Conservation (phyloP, 1,140 invertebrate species). For the Ceratitis capitata region DNA sequence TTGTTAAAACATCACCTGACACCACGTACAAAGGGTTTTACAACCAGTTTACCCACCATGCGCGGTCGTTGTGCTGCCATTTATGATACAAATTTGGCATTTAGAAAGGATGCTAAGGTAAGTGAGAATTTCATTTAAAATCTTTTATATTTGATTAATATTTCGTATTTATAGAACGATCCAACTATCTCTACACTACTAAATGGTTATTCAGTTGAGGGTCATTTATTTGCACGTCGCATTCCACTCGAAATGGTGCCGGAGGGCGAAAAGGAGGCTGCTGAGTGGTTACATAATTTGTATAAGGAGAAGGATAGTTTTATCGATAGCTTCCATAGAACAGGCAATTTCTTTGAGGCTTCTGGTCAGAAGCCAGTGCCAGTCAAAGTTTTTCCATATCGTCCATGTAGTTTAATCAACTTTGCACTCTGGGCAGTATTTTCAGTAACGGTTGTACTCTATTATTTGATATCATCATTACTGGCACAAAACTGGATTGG, state of each 20-base stretch:
- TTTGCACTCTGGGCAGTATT: slow-evolving; percentile 75
- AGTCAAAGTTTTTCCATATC: slow-evolving; percentile 68
- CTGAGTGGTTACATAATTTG: slow-evolving; percentile 81
- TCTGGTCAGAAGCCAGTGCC: slow-evolving; percentile 75
- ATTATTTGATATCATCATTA: slow-evolving; percentile 75
- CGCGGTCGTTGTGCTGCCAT: slow-evolving; percentile 82
- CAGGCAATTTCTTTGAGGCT: slow-evolving; percentile 81
- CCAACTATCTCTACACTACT: slow-evolving; percentile 85
- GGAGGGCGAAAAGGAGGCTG: slow-evolving; percentile 78
- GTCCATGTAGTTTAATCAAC: slow-evolving; percentile 77
- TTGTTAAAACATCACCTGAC: slow-evolving; percentile 89
- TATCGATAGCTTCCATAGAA: slow-evolving; percentile 81
- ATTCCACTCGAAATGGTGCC: slow-evolving; percentile 87
- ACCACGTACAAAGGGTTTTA: slow-evolving; percentile 92
- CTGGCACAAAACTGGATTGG: slow-evolving; percentile 78
- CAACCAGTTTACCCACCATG: slow-evolving; percentile 77
- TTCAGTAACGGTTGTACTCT: slow-evolving; percentile 76
- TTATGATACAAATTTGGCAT: slow-evolving; percentile 87
- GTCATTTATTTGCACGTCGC: slow-evolving; percentile 83
- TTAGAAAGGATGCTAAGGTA: slow-evolving; percentile 71
- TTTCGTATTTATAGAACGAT: slow-evolving; percentile 67
- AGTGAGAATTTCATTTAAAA: neutral
- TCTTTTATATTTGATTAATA: neutral
- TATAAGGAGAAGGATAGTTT: slow-evolving; percentile 76
- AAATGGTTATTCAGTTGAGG: slow-evolving; percentile 78